Percentiles rank a stretch among this genome's conserved stretches.
phyloP scores from a whole-genome alignment of 1,140 invertebrate species.

The Tetramorium alpestre region DNA sequence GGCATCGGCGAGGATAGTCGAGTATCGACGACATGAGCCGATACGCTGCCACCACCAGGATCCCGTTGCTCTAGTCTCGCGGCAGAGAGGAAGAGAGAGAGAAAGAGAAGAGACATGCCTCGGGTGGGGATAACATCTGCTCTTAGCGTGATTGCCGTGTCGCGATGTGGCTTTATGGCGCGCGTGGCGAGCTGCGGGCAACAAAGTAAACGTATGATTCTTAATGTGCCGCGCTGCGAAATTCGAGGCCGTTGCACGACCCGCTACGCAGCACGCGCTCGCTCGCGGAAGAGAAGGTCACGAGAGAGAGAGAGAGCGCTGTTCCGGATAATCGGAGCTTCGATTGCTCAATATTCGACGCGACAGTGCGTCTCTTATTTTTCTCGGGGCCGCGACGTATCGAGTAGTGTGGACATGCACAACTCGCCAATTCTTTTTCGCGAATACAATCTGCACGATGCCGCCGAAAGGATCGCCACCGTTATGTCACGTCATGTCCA shows the following conservation, averaged over 20 bases:
- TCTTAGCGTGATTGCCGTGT: constrained; percentile 84
- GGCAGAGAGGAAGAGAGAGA: constrained; percentile 7
- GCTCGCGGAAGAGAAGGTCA: constrained; percentile 48
- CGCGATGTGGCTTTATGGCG: constrained; percentile 83
- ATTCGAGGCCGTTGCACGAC: constrained; percentile 63
- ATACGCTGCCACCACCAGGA: constrained; percentile 36
- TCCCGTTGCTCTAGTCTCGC: constrained; percentile 45
- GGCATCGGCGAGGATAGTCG: constrained; percentile 33
- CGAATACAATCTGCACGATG: not conserved
- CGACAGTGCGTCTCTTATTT: not conserved
- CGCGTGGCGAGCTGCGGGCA: constrained; percentile 74
- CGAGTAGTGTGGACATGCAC: not conserved
- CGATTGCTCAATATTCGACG: constrained; percentile 35
- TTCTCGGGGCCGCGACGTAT: not conserved
- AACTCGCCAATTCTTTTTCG: not conserved
- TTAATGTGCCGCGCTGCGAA: constrained; percentile 61
- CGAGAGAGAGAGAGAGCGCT: not conserved
- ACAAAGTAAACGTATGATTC: constrained; percentile 77
- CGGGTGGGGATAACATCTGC: constrained; percentile 83
- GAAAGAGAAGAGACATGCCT: constrained; percentile 20
- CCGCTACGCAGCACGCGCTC: constrained; percentile 8
- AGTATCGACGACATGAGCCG: constrained; percentile 70
- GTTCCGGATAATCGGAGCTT: constrained; percentile 38
- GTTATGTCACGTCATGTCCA: not conserved
- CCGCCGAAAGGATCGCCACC: not conserved